Percentiles rank a stretch among this genome's conserved stretches.
phyloP scores from a whole-genome alignment of 2,888 invertebrate genomes.

The Leptopterna dolabrata region DNA sequence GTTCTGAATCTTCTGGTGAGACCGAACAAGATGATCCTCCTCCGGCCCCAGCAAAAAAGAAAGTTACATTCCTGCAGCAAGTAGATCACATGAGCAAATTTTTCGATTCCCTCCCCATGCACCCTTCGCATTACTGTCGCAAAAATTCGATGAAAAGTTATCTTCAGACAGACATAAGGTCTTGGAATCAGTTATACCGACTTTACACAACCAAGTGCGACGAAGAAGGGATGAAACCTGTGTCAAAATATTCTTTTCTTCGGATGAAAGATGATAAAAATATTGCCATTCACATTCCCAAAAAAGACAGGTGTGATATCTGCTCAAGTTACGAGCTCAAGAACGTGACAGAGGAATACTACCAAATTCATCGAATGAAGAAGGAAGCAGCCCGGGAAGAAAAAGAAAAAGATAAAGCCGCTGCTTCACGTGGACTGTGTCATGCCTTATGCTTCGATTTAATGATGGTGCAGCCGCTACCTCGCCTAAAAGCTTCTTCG shows the following conservation, averaged over 20 bases:
- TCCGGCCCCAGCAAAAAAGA: background rate
- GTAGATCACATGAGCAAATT: background rate
- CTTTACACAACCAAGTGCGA: background rate
- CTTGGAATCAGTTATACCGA: conserved; percentile 25
- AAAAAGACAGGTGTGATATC: conserved; percentile 41
- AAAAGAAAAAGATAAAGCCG: conserved; percentile 29
- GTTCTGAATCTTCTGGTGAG: background rate
- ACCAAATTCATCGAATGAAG: background rate
- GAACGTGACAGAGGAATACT: background rate
- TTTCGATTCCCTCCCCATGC: conserved; percentile 37
- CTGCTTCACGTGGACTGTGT: background rate
- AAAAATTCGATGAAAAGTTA: conserved; percentile 27
- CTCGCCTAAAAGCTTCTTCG: background rate
- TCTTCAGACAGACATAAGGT: conserved; percentile 38
- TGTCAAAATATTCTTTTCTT: conserved; percentile 9
- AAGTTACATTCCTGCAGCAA: background rate
- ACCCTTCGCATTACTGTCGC: conserved; percentile 39
- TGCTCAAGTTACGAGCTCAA: conserved; percentile 9
- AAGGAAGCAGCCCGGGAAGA: conserved; percentile 28
- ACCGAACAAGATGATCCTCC: background rate
- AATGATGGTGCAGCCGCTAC: conserved; percentile 24
- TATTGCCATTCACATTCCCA: conserved; percentile 31
- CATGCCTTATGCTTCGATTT: conserved; percentile 3
- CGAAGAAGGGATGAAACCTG: background rate
- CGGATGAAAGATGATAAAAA: background rate